Evolutionary conservation across 2,113 vertebrate species (phyloP).

Genomic region (Diadophis punctatus): DNA sequence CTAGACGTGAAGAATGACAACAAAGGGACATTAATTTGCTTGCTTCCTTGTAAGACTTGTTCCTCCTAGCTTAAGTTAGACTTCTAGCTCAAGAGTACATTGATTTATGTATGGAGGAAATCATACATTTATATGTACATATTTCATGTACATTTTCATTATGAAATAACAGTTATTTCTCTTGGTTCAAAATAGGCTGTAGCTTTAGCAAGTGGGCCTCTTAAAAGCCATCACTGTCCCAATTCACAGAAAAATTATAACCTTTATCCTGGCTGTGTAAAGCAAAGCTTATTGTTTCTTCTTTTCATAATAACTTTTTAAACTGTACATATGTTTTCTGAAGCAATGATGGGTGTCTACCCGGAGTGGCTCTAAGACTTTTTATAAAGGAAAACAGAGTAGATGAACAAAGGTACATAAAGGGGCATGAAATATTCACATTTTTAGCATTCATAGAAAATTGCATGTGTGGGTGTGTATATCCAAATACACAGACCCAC

Average conservation of each 20-base stretch:
- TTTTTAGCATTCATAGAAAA: slow-evolving; percentile 14
- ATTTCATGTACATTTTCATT: slow-evolving; percentile 53
- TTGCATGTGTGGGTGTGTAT: slow-evolving; percentile 3
- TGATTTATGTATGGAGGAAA: slow-evolving; percentile 28
- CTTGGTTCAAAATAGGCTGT: neutral
- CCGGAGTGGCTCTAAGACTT: slow-evolving; percentile 38
- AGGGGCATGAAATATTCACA: slow-evolving; percentile 16
- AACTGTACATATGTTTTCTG: slow-evolving; percentile 24
- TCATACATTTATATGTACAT: slow-evolving; percentile 39
- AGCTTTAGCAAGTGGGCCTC: neutral
- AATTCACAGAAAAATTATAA: slow-evolving; percentile 23
- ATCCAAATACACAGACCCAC: slow-evolving; percentile 7
- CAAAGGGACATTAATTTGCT: neutral
- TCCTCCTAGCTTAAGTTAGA: slow-evolving; percentile 3
- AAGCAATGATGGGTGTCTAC: slow-evolving; percentile 31
- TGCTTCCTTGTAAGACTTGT: slow-evolving; percentile 12
- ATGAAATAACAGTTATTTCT: neutral
- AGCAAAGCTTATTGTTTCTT: slow-evolving; percentile 32
- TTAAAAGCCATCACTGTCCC: slow-evolving; percentile 34
- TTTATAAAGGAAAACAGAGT: slow-evolving; percentile 25
- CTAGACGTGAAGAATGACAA: slow-evolving; percentile 2
- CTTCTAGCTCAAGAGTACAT: slow-evolving; percentile 28
- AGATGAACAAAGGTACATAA: slow-evolving; percentile 14
- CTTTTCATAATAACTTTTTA: slow-evolving; percentile 14
- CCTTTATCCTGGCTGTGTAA: slow-evolving; percentile 18